phyloP scores from a whole-genome alignment of 2,888 invertebrate species.

The Plebejus melissa region DNA sequence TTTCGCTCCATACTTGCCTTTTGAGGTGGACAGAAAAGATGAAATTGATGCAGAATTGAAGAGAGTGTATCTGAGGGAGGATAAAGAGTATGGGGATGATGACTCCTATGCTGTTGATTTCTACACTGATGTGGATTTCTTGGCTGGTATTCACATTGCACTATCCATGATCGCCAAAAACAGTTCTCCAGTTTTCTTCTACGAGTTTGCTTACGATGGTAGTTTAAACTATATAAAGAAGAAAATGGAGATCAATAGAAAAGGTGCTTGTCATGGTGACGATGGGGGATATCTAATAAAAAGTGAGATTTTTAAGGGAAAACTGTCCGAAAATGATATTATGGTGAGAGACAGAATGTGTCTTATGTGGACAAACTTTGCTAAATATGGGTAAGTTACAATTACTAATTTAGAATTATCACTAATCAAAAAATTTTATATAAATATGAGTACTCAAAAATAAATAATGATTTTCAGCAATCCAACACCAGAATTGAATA shows the following conservation, averaged over 20 bases:
- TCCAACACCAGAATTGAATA: conserved; percentile 56
- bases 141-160: conserved; percentile 58
- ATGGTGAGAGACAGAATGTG: conserved; percentile 65
- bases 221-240: conserved; percentile 73
- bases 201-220: conserved; percentile 79
- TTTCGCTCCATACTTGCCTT: conserved; percentile 56
- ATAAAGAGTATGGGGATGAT: conserved; percentile 50
- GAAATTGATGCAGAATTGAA: conserved; percentile 53
- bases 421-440: not conserved
- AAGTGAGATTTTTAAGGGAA: conserved; percentile 43
- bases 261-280: conserved; percentile 80
- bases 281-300: conserved; percentile 80
- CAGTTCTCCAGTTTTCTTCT: conserved; percentile 73
- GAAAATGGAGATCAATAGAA: conserved; percentile 54
- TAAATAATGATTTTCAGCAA: conserved; percentile 50
- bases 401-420: not conserved
- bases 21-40: conserved; percentile 46
- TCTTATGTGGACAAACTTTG: conserved; percentile 83
- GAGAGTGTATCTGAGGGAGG: conserved; percentile 66
- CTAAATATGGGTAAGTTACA: conserved; percentile 68
- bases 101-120: conserved; percentile 67
- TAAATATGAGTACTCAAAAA: not conserved
- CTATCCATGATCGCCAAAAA: conserved; percentile 54
- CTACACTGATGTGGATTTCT: conserved; percentile 70
- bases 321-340: conserved; percentile 50